Evolutionary conservation across 1,140 invertebrate species (phyloP).

Genomic region (Philaenus spumarius): DNA sequence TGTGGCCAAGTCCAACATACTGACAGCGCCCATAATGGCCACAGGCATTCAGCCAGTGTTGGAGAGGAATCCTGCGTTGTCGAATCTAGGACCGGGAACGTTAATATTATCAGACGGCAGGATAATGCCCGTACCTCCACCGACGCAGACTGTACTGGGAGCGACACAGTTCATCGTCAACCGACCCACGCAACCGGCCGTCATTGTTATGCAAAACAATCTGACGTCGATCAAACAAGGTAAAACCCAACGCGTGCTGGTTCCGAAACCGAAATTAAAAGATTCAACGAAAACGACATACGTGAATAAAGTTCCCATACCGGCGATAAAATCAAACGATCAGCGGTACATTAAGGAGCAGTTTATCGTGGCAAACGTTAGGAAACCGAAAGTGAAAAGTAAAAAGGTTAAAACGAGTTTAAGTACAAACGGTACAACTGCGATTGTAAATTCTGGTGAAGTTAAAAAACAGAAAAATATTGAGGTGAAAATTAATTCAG

Average conservation of each 20-base stretch:
- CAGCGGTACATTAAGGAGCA: no score
- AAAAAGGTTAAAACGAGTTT: slow-evolving; percentile 26
- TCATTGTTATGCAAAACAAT: slow-evolving; percentile 18
- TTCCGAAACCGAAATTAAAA: slow-evolving; percentile 25
- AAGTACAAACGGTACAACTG: neutral
- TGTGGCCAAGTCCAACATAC: slow-evolving; percentile 3
- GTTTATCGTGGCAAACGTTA: no score
- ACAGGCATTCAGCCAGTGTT: slow-evolving; percentile 14
- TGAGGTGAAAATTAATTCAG: neutral
- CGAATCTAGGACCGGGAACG: slow-evolving; percentile 20
- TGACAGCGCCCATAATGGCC: slow-evolving; percentile 8
- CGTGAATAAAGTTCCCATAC: slow-evolving; percentile 63
- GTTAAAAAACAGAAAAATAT: neutral
- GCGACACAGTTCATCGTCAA: slow-evolving; percentile 19
- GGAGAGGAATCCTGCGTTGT: slow-evolving; percentile 16
- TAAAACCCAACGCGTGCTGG: neutral
- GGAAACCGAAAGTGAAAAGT: no score
- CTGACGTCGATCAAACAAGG: neutral
- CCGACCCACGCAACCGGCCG: slow-evolving; percentile 8
- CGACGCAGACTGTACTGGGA: neutral
- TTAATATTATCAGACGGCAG: slow-evolving; percentile 23
- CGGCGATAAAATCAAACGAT: slow-evolving; percentile 46
- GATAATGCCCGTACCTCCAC: slow-evolving; percentile 21
- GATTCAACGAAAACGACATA: slow-evolving; percentile 53
- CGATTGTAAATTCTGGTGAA: slow-evolving; percentile 37